A percentile compares a stretch with the other conserved stretches of the same genome.
phyloP scores from a whole-genome alignment of 2,888 invertebrate genomes.

The Thecophora atra region DNA sequence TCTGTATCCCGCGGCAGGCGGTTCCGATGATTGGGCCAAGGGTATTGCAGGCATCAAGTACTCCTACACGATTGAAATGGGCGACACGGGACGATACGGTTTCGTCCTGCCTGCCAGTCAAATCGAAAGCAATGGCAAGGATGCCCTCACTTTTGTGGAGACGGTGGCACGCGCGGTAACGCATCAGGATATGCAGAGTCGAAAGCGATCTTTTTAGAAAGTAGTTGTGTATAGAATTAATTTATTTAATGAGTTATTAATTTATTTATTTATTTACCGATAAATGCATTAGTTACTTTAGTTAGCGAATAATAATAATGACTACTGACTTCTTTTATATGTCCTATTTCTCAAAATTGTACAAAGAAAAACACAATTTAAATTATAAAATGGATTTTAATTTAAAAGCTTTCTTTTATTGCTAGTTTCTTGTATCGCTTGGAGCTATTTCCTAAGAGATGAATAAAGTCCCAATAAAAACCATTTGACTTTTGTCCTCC shows the following conservation, averaged over 20 bases:
- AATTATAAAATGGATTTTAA: not conserved
- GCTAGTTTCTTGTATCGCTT: not conserved
- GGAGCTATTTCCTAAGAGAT: no score
- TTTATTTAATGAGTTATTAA: conserved; percentile 42
- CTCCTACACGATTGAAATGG: conserved; percentile 87
- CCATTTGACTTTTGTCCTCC: no score
- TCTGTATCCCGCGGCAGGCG: conserved; percentile 82
- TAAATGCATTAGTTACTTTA: not conserved
- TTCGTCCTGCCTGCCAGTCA: conserved; percentile 84
- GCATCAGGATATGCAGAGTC: conserved; percentile 49
- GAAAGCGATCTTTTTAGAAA: conserved; percentile 41
- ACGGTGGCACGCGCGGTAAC: conserved; percentile 71
- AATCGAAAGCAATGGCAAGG: conserved; percentile 79
- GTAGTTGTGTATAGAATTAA: conserved; percentile 31
- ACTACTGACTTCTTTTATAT: not conserved
- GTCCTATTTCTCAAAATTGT: not conserved
- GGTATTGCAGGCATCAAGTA: conserved; percentile 84
- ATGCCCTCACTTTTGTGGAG: conserved; percentile 77
- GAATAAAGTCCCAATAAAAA: no score
- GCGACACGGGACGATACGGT: conserved; percentile 85
- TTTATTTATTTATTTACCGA: conserved; percentile 43
- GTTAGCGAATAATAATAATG: not conserved
- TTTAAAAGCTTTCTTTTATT: not conserved
- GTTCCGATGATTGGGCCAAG: conserved; percentile 93
- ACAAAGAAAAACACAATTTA: conserved; percentile 1